phyloP scores from a whole-genome alignment of 53 echinoderm and acorn worm species.

The Mesocentrotus franciscanus region DNA sequence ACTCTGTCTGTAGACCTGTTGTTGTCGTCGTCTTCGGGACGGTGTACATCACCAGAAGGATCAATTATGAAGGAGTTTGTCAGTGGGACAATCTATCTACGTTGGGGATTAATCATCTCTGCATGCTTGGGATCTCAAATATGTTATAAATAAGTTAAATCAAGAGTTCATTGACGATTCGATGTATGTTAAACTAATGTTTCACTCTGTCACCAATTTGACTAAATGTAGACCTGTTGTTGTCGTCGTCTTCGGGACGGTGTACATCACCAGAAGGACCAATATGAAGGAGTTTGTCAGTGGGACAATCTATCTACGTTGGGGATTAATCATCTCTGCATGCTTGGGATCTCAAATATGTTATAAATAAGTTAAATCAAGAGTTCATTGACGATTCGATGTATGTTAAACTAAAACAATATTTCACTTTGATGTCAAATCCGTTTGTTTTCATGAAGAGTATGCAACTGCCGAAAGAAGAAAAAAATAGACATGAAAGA shows the following conservation, averaged over 20 bases:
- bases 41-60: background rate
- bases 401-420: no score
- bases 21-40: background rate
- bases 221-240: constrained; percentile 38
- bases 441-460: no score
- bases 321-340: background rate
- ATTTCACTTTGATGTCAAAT: no score
- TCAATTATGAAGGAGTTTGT: background rate
- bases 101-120: background rate
- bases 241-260: background rate
- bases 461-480: no score
- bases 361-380: background rate
- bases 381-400: background rate
- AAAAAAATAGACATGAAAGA: no score
- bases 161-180: background rate
- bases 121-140: constrained; percentile 7
- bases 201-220: constrained; percentile 14
- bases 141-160: background rate
- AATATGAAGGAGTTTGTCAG: background rate
- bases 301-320: background rate
- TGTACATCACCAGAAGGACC: background rate
- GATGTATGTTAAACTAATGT: background rate
- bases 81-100: background rate
- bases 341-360: constrained; percentile 3
- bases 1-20: constrained; percentile 36